Conservation (phyloP, 2,113 vertebrate genomes). For the Emydura subglobosa region DNA sequence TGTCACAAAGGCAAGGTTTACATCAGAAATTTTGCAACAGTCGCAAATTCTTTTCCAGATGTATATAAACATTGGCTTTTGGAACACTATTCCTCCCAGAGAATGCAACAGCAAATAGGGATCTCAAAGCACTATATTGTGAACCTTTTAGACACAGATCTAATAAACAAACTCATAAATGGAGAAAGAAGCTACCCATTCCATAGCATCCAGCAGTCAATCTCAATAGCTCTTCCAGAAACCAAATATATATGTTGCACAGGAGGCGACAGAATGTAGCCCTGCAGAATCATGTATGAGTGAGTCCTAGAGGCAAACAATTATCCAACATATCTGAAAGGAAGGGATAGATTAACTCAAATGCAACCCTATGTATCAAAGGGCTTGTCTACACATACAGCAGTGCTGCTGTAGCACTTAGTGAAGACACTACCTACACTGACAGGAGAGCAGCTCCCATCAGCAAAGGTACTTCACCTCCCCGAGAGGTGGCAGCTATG, state of each 20-base stretch:
- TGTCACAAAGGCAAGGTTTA: background rate
- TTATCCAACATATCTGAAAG: background rate
- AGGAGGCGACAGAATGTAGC: background rate
- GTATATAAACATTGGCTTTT: background rate
- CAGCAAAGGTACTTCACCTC: too few species aligned
- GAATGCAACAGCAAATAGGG: background rate
- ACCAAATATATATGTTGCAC: background rate
- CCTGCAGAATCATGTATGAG: background rate
- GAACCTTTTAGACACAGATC: background rate
- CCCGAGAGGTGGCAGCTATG: too few species aligned
- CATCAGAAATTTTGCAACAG: background rate
- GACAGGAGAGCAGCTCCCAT: too few species aligned
- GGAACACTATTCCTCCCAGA: background rate
- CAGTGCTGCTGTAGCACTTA: too few species aligned
- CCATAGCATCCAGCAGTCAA: background rate
- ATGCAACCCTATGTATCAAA: background rate
- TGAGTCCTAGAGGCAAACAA: background rate
- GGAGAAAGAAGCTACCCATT: background rate
- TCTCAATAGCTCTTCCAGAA: background rate
- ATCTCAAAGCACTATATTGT: background rate
- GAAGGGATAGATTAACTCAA: background rate
- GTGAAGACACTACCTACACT: too few species aligned
- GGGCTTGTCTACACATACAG: too few species aligned
- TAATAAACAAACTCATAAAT: background rate
- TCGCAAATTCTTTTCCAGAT: background rate